A percentile compares a stretch with the other conserved stretches of the same genome.
Conservation (phyloP, 2,888 invertebrate species). For the Elaeidobius kamerunicus region DNA sequence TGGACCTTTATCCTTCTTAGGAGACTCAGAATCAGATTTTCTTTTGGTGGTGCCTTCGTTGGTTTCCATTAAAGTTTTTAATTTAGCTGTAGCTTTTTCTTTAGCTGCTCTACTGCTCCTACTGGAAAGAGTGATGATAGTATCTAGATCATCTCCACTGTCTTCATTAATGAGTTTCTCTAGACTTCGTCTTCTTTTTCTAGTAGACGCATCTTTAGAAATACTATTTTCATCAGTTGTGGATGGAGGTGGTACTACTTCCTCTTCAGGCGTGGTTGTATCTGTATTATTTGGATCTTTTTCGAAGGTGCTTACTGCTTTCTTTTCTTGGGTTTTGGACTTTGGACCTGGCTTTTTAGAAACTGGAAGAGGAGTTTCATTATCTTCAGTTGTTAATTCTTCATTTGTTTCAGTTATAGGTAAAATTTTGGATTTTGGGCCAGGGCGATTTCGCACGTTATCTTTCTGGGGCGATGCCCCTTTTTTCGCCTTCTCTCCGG, state of each 20-base stretch:
- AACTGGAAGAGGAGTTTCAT: conserved; percentile 14
- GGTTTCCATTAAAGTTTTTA: conserved; percentile 35
- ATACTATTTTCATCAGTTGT: background rate
- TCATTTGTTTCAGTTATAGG: background rate
- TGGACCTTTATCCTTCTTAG: conserved; percentile 14
- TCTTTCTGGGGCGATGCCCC: too few relatives aligned
- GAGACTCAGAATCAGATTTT: conserved; percentile 2
- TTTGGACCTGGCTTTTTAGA: conserved; percentile 29
- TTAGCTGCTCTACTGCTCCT: conserved; percentile 39
- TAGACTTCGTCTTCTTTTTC: conserved; percentile 35
- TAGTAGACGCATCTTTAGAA: conserved; percentile 9
- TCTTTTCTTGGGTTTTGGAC: conserved; percentile 28
- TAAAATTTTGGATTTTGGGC: conserved; percentile 20
- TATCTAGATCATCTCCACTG: conserved; percentile 29
- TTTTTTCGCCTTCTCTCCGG: too few relatives aligned
- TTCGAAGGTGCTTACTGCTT: conserved; percentile 7
- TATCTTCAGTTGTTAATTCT: background rate
- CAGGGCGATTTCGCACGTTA: conserved; percentile 17
- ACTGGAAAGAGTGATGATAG: conserved; percentile 32
- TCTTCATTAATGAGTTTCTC: conserved; percentile 39
- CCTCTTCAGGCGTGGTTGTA: background rate
- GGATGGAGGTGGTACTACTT: background rate
- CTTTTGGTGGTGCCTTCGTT: conserved; percentile 21
- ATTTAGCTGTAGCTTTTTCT: conserved; percentile 37
- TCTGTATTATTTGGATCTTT: conserved; percentile 9